Evolutionary conservation across 1,140 invertebrate species (phyloP).

Genomic region (Drosophila ironensis): DNA sequence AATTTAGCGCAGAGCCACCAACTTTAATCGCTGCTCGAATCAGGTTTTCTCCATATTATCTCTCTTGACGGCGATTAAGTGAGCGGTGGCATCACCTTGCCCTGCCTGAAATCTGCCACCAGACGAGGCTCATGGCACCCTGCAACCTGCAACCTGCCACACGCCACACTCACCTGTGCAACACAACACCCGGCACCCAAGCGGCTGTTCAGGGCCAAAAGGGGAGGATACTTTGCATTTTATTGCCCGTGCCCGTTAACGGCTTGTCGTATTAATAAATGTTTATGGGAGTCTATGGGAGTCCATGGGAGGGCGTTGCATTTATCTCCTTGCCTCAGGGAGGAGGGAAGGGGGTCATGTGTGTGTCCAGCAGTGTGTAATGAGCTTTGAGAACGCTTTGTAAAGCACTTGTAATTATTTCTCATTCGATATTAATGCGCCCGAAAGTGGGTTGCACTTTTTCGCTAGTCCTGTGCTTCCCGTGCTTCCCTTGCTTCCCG

Average conservation of each 20-base stretch:
- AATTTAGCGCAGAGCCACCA: too few relatives aligned
- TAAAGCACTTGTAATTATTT: conserved; percentile 48
- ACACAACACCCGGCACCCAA: too few relatives aligned
- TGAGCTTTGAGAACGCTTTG: conserved; percentile 42
- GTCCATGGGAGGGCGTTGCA: background rate
- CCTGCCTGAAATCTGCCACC: background rate
- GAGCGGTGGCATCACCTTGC: background rate
- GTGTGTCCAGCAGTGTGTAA: conserved; percentile 9
- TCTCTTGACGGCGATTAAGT: background rate
- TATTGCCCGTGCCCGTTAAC: conserved; percentile 33
- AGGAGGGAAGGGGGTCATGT: background rate
- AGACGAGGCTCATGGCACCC: too few relatives aligned
- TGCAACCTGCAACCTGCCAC: background rate
- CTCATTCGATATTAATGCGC: conserved; percentile 50
- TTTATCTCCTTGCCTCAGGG: too few relatives aligned
- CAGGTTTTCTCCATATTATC: background rate
- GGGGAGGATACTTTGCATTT: conserved; percentile 17
- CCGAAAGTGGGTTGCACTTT: conserved; percentile 21
- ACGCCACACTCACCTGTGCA: background rate
- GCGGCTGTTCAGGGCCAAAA: too few relatives aligned
- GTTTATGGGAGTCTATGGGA: conserved; percentile 11
- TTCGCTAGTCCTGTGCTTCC: too few relatives aligned
- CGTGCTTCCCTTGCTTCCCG: background rate
- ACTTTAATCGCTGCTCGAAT: too few relatives aligned
- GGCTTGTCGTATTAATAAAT: conserved; percentile 33